Base-by-base conservation (phyloP, 2,797 vertebrate species). In the Falco naumanni region DNA sequence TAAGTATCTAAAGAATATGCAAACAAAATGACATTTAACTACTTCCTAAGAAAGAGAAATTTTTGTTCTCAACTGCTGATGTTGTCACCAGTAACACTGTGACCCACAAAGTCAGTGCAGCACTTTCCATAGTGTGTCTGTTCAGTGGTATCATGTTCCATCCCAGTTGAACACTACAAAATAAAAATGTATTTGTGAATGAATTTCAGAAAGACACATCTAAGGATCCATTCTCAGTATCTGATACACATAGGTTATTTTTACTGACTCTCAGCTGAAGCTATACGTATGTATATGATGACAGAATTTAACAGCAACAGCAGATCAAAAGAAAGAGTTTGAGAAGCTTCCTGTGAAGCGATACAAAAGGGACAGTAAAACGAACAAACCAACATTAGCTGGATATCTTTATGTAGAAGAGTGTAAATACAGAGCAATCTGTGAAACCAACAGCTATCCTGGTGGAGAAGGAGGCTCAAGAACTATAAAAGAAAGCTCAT, bases 271-370 rank as follows among this genome's bases (percentile, higher is more conserved):
- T 34, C 37, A 71, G 64, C 48, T 74, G 48, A 72, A 87, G 34
- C 26, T n/a, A 16, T 14, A 14, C 3, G 2, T 7, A 6, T 3
- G 4, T 28, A 33, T 50, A 51, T 1, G 15, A 68, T 41, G 22
- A 48, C 26, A 65, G 84, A 69, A 69, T 28, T 81, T 19, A 80
- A 76, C 14, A 83, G 48, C 37, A 39, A 20, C 8, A 64, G 65
- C n/a, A 64, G 45, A 80, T 79, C 26, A 51, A 37, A 82, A 63
- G 20, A 56, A 75, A 7, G 5, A 11, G 6, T n/a, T 31, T 47
- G 28, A 85, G 51, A 85, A 85, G 31, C 16, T 70, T 60, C 39
- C 45, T 37, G 11, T 15, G 59, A 93, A 50, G 33, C 1, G 18
- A 50, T 48, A 39, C 14, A 37, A 56, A 89, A 85, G 22, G 2